phyloP scores from a whole-genome alignment of 2,888 invertebrate genomes.

The Allygus modestus region DNA sequence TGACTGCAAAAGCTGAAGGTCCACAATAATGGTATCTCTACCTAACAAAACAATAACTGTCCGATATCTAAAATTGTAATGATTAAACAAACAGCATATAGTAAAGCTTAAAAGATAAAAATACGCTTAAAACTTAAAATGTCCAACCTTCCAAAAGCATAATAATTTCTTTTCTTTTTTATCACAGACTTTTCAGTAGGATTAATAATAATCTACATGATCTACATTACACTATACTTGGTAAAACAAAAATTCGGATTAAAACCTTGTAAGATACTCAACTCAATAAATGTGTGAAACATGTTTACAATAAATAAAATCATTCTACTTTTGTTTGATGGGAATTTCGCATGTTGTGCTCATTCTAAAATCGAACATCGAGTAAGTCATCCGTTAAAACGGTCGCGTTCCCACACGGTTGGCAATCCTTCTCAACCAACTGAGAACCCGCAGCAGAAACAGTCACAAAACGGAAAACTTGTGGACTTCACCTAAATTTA shows the following conservation, averaged over 20 bases:
- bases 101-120: background rate
- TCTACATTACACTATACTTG: background rate
- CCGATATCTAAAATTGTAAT: background rate
- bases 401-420: background rate
- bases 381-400: background rate
- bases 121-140: background rate
- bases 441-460: slow-evolving; percentile 35
- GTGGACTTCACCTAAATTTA: background rate
- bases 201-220: background rate
- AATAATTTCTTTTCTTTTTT: slow-evolving; percentile 25
- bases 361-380: background rate
- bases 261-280: background rate
- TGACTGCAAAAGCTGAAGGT: slow-evolving; percentile 38
- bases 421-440: background rate
- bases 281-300: background rate
- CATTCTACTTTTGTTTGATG: background rate
- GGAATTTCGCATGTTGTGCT: background rate
- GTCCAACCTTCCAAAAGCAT: background rate
- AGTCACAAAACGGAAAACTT: slow-evolving; percentile 42
- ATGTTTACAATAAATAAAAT: slow-evolving; percentile 6
- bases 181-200: slow-evolving; percentile 32
- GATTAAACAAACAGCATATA: background rate
- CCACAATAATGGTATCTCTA: background rate
- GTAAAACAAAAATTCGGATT: slow-evolving; percentile 1
- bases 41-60: background rate